phyloP scores from a whole-genome alignment of 2,797 vertebrate genomes.

The Varecia variegata region DNA sequence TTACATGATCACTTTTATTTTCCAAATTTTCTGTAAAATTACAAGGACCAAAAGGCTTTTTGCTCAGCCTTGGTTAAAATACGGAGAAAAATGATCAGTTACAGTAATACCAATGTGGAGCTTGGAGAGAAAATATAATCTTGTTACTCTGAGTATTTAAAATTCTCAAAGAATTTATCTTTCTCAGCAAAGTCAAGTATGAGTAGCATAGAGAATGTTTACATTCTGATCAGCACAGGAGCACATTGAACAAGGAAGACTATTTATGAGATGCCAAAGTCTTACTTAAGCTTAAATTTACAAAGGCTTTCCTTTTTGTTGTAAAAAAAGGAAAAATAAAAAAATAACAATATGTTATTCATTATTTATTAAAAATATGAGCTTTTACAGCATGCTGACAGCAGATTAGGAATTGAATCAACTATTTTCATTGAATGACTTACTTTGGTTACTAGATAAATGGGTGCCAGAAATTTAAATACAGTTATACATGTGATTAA shows the following conservation, averaged over 20 bases:
- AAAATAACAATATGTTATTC: neutral
- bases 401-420: neutral
- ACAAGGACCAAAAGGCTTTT: neutral
- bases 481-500: neutral
- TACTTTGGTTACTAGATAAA: neutral
- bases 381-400: neutral
- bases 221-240: neutral
- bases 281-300: neutral
- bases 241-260: neutral
- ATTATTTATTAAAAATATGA: neutral
- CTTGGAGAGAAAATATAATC: neutral
- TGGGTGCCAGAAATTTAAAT: neutral
- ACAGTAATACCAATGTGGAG: neutral
- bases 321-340: no score
- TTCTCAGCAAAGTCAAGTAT: neutral
- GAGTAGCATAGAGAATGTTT: neutral
- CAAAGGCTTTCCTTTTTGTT: neutral
- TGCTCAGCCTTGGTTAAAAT: conserved; percentile 14
- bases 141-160: neutral
- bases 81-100: neutral
- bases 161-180: neutral
- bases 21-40: neutral
- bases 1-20: neutral
- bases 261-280: neutral
- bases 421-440: neutral